These are phyloP conservation scores for Arvicanthis niloticus DNA, from an alignment of 2,113 vertebrate species.

Conservation along the genomic window DNA sequence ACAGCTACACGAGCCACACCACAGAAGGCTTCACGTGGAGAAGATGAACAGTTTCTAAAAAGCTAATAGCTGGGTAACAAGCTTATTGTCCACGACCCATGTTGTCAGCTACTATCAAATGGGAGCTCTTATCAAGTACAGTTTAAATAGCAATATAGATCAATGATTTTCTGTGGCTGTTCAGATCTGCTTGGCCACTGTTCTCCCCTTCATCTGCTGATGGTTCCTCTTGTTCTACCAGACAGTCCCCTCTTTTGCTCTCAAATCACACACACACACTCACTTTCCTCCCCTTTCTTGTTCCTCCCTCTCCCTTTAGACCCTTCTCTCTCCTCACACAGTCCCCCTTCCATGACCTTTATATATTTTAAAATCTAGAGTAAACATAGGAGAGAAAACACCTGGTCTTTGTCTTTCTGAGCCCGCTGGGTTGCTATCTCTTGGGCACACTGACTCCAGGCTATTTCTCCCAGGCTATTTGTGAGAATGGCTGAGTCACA, in stretches of 20 bases:
- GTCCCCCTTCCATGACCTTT: not conserved
- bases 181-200: not conserved
- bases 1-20: not conserved
- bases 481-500: not conserved
- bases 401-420: not conserved
- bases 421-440: not conserved
- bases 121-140: not conserved
- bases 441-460: not conserved
- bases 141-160: not conserved
- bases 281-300: too few species aligned
- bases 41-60: not conserved
- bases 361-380: not conserved
- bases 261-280: not conserved
- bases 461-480: too few species aligned
- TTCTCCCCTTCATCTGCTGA: too few species aligned
- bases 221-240: not conserved
- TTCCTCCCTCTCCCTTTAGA: not conserved
- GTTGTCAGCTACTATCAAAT: not conserved
- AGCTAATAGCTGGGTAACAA: not conserved
- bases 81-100: not conserved
- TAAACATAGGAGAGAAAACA: not conserved
- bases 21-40: not conserved
- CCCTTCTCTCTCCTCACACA: not conserved
- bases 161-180: not conserved
- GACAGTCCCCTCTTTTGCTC: not conserved